phyloP scores from a whole-genome alignment of 1,140 invertebrate genomes.

The Ostrea edulis region DNA sequence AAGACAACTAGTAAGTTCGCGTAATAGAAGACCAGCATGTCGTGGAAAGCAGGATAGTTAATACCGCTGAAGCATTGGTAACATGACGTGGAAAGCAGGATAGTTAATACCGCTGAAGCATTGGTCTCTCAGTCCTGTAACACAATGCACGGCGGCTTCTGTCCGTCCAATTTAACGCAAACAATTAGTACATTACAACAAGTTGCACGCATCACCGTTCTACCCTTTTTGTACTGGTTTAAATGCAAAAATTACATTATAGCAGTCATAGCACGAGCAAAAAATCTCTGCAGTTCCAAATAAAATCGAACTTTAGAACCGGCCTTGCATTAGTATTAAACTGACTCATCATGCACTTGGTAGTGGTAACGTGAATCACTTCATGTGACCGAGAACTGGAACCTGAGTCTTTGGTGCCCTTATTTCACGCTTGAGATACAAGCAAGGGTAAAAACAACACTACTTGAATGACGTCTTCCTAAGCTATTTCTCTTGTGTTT shows the following conservation, averaged over 20 bases:
- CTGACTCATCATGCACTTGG: background rate
- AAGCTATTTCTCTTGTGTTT: background rate
- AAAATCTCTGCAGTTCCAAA: background rate
- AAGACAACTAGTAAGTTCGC: too few species aligned
- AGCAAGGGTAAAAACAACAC: background rate
- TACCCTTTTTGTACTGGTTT: background rate
- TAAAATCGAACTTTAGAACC: background rate
- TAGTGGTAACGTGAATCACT: background rate
- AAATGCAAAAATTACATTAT: background rate
- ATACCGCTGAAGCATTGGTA: too few species aligned
- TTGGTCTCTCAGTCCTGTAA: too few species aligned
- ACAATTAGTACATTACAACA: too few species aligned
- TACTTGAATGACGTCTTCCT: background rate
- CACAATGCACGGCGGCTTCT: too few species aligned
- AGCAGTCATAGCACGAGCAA: background rate
- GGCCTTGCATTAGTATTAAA: background rate
- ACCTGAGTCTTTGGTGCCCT: background rate
- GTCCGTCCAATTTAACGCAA: too few species aligned
- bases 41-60: too few species aligned
- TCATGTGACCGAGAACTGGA: background rate
- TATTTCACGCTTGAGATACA: background rate
- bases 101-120: too few species aligned
- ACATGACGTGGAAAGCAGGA: too few species aligned
- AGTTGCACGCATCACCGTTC: too few species aligned
- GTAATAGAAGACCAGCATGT: too few species aligned